Evolutionary conservation across 92 coral and sea anemone genomes (phyloP).

Genomic region (Heteractis magnifica): DNA sequence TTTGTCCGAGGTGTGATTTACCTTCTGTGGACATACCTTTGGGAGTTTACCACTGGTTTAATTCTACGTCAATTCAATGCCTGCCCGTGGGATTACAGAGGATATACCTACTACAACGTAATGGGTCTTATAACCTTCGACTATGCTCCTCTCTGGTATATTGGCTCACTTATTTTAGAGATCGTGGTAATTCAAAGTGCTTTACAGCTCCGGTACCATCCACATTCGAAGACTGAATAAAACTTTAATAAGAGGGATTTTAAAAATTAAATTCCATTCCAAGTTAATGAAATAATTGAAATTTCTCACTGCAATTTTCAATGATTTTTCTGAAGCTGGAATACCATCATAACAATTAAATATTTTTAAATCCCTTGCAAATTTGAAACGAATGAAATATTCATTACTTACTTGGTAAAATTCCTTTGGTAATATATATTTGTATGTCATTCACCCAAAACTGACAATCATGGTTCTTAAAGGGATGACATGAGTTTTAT

Average conservation of each 20-base stretch:
- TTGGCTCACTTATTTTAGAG: conserved; percentile 81
- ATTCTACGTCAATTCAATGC: conserved; percentile 87
- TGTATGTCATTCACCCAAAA: no score
- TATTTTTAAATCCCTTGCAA: no score
- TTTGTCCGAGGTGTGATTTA: conserved; percentile 81
- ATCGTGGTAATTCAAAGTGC: conserved; percentile 84
- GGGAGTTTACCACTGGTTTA: conserved; percentile 88
- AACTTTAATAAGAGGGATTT: not conserved
- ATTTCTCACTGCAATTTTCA: not conserved
- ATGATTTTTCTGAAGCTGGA: no score
- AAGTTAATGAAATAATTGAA: not conserved
- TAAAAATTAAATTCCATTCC: not conserved
- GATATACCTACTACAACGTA: conserved; percentile 73
- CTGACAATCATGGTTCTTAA: no score
- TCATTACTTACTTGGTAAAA: no score
- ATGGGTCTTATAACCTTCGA: conserved; percentile 93
- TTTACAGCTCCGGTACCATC: conserved; percentile 74
- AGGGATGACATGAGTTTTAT: no score
- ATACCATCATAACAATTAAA: no score
- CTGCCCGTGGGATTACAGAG: conserved; percentile 97
- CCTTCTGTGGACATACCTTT: conserved; percentile 81
- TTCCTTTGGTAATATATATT: no score
- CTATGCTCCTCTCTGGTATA: conserved; percentile 92
- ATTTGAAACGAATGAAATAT: no score
- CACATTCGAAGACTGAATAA: conserved; percentile 2